A percentile compares a stretch with the other conserved stretches of the same genome.
Evolutionary conservation across 2,888 invertebrate genomes (phyloP).

Genomic region (Drosophila dives): DNA sequence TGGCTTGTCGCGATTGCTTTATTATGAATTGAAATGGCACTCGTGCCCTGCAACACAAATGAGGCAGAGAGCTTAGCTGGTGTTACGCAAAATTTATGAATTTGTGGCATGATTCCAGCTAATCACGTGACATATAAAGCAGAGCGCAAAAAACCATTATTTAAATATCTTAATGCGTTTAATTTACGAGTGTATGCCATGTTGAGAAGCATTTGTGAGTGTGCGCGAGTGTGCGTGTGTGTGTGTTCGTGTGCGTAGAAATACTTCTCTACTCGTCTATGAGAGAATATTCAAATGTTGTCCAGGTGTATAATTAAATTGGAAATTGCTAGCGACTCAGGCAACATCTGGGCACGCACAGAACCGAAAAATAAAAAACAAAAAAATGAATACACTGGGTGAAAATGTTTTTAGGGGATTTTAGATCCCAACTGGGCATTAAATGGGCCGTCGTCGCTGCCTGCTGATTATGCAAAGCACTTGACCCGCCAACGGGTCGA

Average conservation of each 20-base stretch:
- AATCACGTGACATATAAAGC: conserved; percentile 67
- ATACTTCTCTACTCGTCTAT: conserved; percentile 16
- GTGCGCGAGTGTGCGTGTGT: background rate
- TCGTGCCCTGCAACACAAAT: conserved; percentile 24
- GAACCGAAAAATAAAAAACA: conserved; percentile 4
- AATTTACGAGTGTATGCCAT: conserved; percentile 75
- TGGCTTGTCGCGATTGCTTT: conserved; percentile 41
- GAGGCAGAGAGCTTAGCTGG: conserved; percentile 15
- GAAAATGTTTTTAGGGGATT: conserved; percentile 53
- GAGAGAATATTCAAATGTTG: conserved; percentile 67
- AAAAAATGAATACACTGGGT: conserved; percentile 12
- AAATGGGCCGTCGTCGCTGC: conserved; percentile 22
- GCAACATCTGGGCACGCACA: conserved; percentile 60
- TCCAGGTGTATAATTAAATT: conserved; percentile 78
- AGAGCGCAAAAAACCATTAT: conserved; percentile 60
- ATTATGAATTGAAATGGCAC: conserved; percentile 35
- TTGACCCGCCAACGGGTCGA: conserved; percentile 52
- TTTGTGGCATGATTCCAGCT: conserved; percentile 71
- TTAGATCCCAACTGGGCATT: conserved; percentile 39
- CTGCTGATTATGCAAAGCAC: conserved; percentile 58
- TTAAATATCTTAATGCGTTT: conserved; percentile 79
- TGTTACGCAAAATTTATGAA: conserved; percentile 71
- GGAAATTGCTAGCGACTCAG: conserved; percentile 52
- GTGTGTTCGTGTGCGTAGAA: conserved; percentile 12
- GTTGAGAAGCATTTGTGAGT: conserved; percentile 37